Evolutionary conservation across 2,888 invertebrate species (phyloP).

Genomic region (Epicampocera succincta): DNA sequence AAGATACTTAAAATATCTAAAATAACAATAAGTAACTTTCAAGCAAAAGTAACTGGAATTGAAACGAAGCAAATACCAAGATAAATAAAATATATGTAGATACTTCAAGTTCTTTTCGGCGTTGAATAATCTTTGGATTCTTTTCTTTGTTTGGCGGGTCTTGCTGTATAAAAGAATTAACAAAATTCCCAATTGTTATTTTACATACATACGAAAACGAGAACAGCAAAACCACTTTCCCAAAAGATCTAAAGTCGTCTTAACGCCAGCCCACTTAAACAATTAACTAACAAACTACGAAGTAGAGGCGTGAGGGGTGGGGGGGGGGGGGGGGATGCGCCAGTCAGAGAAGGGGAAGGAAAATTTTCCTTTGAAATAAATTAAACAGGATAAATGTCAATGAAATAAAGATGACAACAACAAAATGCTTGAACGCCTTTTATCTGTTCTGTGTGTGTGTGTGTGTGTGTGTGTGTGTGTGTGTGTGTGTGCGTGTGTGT

Average conservation of each 20-base stretch:
- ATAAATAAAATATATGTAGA: slow-evolving; percentile 10
- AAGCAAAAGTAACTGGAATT: slow-evolving; percentile 8
- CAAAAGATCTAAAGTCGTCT: slow-evolving; percentile 51
- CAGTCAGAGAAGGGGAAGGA: not conserved
- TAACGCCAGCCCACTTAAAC: slow-evolving; percentile 58
- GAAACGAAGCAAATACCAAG: slow-evolving; percentile 30
- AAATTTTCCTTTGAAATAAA: slow-evolving; percentile 50
- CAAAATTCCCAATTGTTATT: slow-evolving; percentile 40
- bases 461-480: slow-evolving; percentile 10
- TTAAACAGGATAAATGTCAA: slow-evolving; percentile 65
- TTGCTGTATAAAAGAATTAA: slow-evolving; percentile 28
- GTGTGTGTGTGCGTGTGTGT: slow-evolving; percentile 11
- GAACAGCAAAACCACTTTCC: slow-evolving; percentile 40
- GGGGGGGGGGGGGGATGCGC: not conserved
- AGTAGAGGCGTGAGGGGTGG: not conserved
- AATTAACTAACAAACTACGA: slow-evolving; percentile 42
- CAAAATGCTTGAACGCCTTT: slow-evolving; percentile 62
- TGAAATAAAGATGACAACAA: slow-evolving; percentile 64
- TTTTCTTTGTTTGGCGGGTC: no score
- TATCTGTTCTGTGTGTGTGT: slow-evolving; percentile 8
- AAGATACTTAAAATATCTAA: slow-evolving; percentile 44
- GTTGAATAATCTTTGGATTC: slow-evolving; percentile 6
- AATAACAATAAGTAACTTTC: slow-evolving; percentile 39
- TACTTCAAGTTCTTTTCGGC: not conserved
- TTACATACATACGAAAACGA: slow-evolving; percentile 17